These are phyloP conservation scores for Drosophila kohkoa DNA, from an alignment of 1,140 invertebrate genomes.

Conservation along the genomic window DNA sequence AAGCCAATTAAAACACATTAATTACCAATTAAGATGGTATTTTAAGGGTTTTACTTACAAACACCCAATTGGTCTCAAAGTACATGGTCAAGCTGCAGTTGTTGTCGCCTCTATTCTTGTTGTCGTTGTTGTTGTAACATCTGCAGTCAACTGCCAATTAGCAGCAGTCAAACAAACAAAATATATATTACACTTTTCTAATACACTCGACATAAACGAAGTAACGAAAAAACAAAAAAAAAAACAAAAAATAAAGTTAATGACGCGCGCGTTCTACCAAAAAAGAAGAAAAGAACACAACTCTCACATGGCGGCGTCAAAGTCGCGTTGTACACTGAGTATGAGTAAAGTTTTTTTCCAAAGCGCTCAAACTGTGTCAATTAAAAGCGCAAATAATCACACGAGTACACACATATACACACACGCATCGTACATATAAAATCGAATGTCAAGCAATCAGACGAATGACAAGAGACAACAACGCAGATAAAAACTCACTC, in stretches of 20 bases:
- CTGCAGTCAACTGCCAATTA: constrained; percentile 13
- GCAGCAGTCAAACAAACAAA: background rate
- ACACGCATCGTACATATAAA: constrained; percentile 12
- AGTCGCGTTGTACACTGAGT: constrained; percentile 70
- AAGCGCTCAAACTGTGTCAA: constrained; percentile 68
- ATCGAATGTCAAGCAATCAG: constrained; percentile 45
- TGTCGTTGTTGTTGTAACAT: background rate
- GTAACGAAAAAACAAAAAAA: constrained; percentile 11
- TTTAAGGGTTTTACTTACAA: constrained; percentile 69
- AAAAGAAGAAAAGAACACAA: background rate
- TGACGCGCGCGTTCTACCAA: constrained; percentile 14
- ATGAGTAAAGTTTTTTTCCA: constrained; percentile 56
- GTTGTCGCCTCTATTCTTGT: background rate
- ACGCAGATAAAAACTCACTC: constrained; percentile 29
- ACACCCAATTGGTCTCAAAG: constrained; percentile 79
- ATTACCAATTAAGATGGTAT: constrained; percentile 47
- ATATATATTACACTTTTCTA: constrained; percentile 1
- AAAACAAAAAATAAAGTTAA: constrained; percentile 5
- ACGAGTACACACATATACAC: constrained; percentile 24
- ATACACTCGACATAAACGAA: constrained; percentile 9
- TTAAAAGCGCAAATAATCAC: constrained; percentile 62
- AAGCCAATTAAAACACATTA: constrained; percentile 30
- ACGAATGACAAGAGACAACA: constrained; percentile 36
- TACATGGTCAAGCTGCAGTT: constrained; percentile 59
- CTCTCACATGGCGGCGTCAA: constrained; percentile 69